phyloP scores from a whole-genome alignment of 1,140 invertebrate species.

The Drosophila varians region DNA sequence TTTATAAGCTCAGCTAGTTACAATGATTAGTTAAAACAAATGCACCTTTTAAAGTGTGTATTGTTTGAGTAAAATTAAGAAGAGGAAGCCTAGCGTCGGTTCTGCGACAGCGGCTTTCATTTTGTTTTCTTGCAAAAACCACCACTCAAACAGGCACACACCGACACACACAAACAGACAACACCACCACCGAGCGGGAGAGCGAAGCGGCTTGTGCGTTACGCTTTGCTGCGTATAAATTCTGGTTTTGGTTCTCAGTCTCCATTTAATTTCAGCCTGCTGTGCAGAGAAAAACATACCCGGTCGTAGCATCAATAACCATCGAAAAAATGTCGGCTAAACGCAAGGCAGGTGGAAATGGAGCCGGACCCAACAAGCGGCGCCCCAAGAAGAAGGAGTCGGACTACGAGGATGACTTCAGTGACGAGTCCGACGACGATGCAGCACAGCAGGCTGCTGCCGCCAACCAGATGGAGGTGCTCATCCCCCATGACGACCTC shows the following conservation, averaged over 20 bases:
- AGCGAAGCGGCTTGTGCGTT: slow-evolving; percentile 31
- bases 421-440: slow-evolving; percentile 82
- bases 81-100: slow-evolving; percentile 46
- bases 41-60: neutral
- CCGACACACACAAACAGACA: slow-evolving; percentile 17
- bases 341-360: slow-evolving; percentile 79
- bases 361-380: slow-evolving; percentile 83
- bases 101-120: slow-evolving; percentile 65
- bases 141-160: slow-evolving; percentile 53
- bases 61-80: neutral
- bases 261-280: slow-evolving; percentile 46
- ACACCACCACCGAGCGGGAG: slow-evolving; percentile 38
- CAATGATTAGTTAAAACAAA: neutral
- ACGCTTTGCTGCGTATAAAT: slow-evolving; percentile 62
- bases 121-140: slow-evolving; percentile 80
- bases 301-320: slow-evolving; percentile 17
- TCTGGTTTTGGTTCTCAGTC: slow-evolving; percentile 45
- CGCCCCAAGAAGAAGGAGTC: slow-evolving; percentile 84
- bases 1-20: neutral
- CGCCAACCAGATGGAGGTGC: slow-evolving; percentile 83
- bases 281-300: slow-evolving; percentile 28
- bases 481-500: slow-evolving; percentile 84
- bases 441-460: slow-evolving; percentile 62
- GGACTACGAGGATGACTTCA: slow-evolving; percentile 85
- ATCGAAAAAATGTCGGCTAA: slow-evolving; percentile 75